These are phyloP conservation scores for Crambe crambe DNA, from an alignment of 37 sponge, comb jelly and placozoan species.

Conservation along the genomic window DNA sequence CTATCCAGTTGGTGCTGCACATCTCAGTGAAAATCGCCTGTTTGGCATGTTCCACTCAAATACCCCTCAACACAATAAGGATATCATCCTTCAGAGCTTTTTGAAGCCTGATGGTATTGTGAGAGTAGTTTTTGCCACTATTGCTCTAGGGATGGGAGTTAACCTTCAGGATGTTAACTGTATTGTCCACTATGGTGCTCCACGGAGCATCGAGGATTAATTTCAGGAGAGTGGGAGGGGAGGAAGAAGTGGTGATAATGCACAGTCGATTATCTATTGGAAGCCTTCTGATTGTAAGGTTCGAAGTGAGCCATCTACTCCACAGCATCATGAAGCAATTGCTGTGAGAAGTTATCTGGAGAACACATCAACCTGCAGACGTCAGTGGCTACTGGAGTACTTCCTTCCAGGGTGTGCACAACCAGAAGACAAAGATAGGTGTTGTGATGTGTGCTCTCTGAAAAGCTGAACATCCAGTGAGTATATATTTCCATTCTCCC, in stretches of 20 bases:
- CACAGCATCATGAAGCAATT: background rate
- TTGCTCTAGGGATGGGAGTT: slow-evolving; percentile 59
- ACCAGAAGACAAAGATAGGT: no score
- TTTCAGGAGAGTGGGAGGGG: slow-evolving; percentile 29
- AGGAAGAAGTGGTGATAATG: slow-evolving; percentile 25
- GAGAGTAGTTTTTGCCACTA: slow-evolving; percentile 63
- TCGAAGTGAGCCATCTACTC: background rate
- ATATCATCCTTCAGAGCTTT: slow-evolving; percentile 36
- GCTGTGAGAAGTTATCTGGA: slow-evolving; percentile 31
- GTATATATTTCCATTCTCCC: no score
- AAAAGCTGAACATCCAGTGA: no score
- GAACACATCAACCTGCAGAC: slow-evolving; percentile 14
- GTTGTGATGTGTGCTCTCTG: no score
- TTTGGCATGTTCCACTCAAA: slow-evolving; percentile 52
- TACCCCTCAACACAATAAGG: slow-evolving; percentile 41
- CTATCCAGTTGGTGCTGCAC: slow-evolving; percentile 18
- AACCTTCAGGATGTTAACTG: slow-evolving; percentile 22
- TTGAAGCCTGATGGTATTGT: slow-evolving; percentile 29
- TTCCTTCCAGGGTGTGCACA: slow-evolving; percentile 13
- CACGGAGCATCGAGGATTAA: slow-evolving; percentile 41
- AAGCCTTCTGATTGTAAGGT: no score
- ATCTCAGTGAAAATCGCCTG: slow-evolving; percentile 26
- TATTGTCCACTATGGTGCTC: slow-evolving; percentile 55
- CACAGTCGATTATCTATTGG: no score
- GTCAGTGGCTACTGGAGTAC: slow-evolving; percentile 25